These are phyloP conservation scores for Galerucella calmariensis DNA, from an alignment of 2,888 invertebrate species.

Conservation along the genomic window DNA sequence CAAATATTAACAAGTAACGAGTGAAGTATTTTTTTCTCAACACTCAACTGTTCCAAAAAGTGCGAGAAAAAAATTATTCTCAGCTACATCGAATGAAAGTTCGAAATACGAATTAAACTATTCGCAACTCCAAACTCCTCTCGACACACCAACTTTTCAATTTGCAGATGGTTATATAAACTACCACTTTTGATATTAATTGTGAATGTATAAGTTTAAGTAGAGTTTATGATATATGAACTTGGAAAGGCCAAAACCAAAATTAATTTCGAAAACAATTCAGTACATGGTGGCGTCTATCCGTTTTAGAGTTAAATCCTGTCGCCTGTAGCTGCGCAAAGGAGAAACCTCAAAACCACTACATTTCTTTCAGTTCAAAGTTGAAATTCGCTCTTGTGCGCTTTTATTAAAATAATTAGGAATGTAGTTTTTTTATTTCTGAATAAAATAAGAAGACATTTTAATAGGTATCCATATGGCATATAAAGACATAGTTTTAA, in stretches of 20 bases:
- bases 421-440: too few species aligned
- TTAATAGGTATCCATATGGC: too few species aligned
- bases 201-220: constrained; percentile 7
- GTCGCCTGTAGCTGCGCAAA: not conserved
- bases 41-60: not conserved
- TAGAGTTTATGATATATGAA: constrained; percentile 9
- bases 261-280: not conserved
- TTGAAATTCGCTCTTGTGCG: too few species aligned
- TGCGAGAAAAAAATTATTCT: not conserved
- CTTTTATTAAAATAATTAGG: too few species aligned
- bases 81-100: not conserved
- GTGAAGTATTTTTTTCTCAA: not conserved
- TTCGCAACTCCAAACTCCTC: not conserved
- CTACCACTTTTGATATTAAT: constrained; percentile 13
- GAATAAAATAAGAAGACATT: too few species aligned
- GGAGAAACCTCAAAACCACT: not conserved
- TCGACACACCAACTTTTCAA: constrained; percentile 13
- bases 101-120: constrained; percentile 4
- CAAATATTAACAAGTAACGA: not conserved
- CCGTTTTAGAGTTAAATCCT: not conserved
- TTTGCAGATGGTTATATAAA: constrained; percentile 20
- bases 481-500: too few species aligned
- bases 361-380: not conserved
- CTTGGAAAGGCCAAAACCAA: constrained; percentile 10
- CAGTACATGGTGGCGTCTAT: constrained; percentile 4